Evolutionary conservation across 2,797 vertebrate species (phyloP).

Genomic region (Lithobates pipiens): DNA sequence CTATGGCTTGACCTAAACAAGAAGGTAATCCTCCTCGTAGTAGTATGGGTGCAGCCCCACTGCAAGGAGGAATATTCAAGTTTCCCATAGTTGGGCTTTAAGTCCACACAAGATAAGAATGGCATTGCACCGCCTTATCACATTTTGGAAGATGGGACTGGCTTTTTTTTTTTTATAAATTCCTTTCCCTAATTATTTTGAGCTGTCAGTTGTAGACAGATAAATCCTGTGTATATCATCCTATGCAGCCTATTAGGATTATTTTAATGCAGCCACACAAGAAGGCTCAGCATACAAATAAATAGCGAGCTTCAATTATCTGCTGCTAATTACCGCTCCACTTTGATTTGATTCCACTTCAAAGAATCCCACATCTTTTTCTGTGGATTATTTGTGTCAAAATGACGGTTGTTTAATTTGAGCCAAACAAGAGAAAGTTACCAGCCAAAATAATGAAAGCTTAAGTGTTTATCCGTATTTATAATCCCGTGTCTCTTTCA

Average conservation of each 20-base stretch:
- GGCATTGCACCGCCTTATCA: not conserved
- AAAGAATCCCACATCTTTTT: constrained; percentile 72
- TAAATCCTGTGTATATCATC: not conserved
- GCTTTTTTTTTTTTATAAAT: not conserved
- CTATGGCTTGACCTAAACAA: too few relatives aligned
- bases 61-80: too few relatives aligned
- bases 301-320: constrained; percentile 70
- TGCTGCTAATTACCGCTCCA: constrained; percentile 76
- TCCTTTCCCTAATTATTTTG: not conserved
- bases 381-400: constrained; percentile 71
- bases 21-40: too few relatives aligned
- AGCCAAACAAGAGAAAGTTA: constrained; percentile 72
- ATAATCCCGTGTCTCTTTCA: constrained; percentile 11
- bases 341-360: constrained; percentile 75
- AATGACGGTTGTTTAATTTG: constrained; percentile 73
- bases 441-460: constrained; percentile 50
- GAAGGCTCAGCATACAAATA: constrained; percentile 66
- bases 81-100: not conserved
- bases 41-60: too few relatives aligned
- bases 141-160: not conserved
- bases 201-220: not conserved
- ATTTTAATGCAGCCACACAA: constrained; percentile 9
- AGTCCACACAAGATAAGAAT: not conserved
- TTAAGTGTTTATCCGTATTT: constrained; percentile 67
- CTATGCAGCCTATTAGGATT: not conserved